Conservation (phyloP, 2,888 invertebrate species). For the Hemicrepidius hirtus region DNA sequence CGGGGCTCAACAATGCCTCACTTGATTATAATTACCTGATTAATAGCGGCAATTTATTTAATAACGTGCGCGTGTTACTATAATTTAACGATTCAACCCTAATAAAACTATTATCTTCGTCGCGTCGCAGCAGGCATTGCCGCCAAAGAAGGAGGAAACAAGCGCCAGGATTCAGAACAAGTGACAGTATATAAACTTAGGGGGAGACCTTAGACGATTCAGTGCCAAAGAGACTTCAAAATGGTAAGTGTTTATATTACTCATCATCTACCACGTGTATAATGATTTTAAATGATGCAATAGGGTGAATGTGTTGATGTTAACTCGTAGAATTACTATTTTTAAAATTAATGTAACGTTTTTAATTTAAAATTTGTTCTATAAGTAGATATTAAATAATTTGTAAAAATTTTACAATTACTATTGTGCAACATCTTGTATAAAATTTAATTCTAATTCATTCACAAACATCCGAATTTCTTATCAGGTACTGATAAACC, state of each 20-base stretch:
- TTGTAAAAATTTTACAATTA: too few relatives aligned
- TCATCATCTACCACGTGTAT: too few relatives aligned
- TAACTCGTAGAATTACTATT: too few relatives aligned
- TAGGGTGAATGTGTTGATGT: too few relatives aligned
- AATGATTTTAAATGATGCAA: too few relatives aligned
- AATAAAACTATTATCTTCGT: slow-evolving; percentile 49
- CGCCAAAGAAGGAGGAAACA: slow-evolving; percentile 46
- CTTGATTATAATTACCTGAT: slow-evolving; percentile 50
- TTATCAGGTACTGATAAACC: neutral
- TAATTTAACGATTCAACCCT: slow-evolving; percentile 46
- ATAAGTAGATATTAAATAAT: too few relatives aligned
- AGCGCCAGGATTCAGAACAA: slow-evolving; percentile 39
- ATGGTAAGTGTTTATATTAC: slow-evolving; percentile 58
- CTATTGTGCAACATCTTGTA: too few relatives aligned
- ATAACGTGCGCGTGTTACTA: slow-evolving; percentile 42
- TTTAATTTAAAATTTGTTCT: too few relatives aligned
- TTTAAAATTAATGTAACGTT: too few relatives aligned
- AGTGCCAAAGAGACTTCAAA: slow-evolving; percentile 52
- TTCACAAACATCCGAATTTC: neutral
- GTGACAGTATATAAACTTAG: slow-evolving; percentile 46
- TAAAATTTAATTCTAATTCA: too few relatives aligned
- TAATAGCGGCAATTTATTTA: slow-evolving; percentile 48
- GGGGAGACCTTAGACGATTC: slow-evolving; percentile 19
- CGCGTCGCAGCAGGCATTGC: slow-evolving; percentile 46
- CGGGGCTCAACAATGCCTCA: slow-evolving; percentile 29